Conservation (phyloP, 2,888 invertebrate genomes). For the Amitus sp. region DNA sequence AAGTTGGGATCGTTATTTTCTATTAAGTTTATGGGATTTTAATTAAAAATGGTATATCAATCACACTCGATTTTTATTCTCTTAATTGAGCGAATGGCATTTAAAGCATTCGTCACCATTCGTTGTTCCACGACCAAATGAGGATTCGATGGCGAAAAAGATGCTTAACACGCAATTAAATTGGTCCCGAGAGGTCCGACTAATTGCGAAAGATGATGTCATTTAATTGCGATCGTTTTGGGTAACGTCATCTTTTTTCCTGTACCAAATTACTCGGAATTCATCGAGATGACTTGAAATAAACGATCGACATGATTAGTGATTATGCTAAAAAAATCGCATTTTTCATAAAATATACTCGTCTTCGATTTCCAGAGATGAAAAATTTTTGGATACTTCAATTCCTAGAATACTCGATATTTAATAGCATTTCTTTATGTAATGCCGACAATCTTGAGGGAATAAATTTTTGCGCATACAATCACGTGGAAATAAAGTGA, state of each 20-base stretch:
- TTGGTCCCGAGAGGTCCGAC: slow-evolving; percentile 12
- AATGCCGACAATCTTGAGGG: too few species aligned
- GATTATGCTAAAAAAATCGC: neutral
- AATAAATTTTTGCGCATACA: too few species aligned
- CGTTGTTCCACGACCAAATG: neutral
- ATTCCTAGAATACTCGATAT: too few species aligned
- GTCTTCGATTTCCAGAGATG: too few species aligned
- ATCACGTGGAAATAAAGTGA: too few species aligned
- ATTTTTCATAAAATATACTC: neutral
- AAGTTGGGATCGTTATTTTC: too few species aligned
- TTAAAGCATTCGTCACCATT: slow-evolving; percentile 15
- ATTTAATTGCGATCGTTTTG: slow-evolving; percentile 23
- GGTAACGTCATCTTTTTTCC: slow-evolving; percentile 17
- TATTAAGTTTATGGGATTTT: too few species aligned
- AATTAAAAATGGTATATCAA: neutral
- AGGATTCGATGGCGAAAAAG: slow-evolving; percentile 2
- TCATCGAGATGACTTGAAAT: neutral
- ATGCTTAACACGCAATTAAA: slow-evolving; percentile 23
- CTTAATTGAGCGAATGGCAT: slow-evolving; percentile 14
- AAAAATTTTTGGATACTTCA: too few species aligned
- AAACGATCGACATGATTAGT: neutral
- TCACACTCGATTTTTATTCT: slow-evolving; percentile 6
- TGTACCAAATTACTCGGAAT: neutral
- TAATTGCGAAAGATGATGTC: slow-evolving; percentile 8
- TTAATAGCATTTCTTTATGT: too few species aligned